Evolutionary conservation across 2,888 invertebrate species (phyloP), one percentile per base, ranked within the genome.

Genomic region (Polylopha cassiicola): DNA sequence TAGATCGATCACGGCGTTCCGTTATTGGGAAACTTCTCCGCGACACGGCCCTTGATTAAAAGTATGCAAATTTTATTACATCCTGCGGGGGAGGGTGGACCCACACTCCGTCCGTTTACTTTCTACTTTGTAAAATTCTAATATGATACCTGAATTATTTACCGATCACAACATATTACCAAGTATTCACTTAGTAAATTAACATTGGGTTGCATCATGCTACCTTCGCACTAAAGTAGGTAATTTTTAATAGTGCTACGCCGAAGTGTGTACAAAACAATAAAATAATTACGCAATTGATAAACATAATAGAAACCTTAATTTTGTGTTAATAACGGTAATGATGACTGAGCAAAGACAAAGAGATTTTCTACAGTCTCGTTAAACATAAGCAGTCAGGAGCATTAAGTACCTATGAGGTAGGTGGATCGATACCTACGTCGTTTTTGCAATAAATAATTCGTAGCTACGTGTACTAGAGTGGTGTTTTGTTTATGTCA

Each of bases 61-160:
- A 86, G 86, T 86, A 86, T 86, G 86, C 86, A 86, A 86, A 86
- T 86, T 85, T 86, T 86, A 86, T 86, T 86, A 85, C 81, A 75
- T 74, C 69, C 68, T 70, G 67, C 65, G 62, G 77, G 72, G 65
- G 56, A n/a, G n/a, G n/a, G n/a, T n/a, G 30, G 36, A 26, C 41
- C 22, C 29, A 28, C 30, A 32, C 39, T 32, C 33, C 39, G 33
- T n/a, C n/a, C 39, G 33, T 39, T 39, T 33, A 39, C 32, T 33
- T 37, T 23, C 37, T 34, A 57, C 64, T 60, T 55, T 48, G 53
- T 61, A 57, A 55, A 60, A 60, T 58, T 57, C 48, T 55, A 50
- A 57, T 57, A 60, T 55, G 58, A 41, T 21, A 11, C 18, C 3
- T 32, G 10, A 10, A 23, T 23, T 29, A 6, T 22, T 14, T 32